Base-by-base conservation (phyloP, 2,888 invertebrate genomes). In the Tenthredo livida region DNA sequence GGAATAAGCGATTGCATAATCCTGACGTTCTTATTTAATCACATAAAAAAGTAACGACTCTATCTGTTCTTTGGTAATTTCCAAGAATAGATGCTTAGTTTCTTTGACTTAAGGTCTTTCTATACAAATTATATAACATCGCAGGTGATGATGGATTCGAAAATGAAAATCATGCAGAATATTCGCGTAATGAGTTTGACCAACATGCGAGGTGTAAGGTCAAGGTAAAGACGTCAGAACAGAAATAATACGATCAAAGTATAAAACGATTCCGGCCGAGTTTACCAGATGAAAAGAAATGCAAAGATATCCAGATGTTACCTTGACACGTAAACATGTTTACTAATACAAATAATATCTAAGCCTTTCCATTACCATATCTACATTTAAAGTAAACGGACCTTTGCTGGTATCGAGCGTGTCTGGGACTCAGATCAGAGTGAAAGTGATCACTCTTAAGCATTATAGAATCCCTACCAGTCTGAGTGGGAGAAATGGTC, bases 381-480 rank as follows among this genome's bases (percentile, higher is more conserved):
- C 61, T 43, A 21, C 67, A 82, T 85, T 72, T 50, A 77, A 47
- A 43, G 33, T 85, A 84, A 86, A 91, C 91, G 92, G 89, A 94
- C 95, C 94, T 94, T 88, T 94, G 95, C 93, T 95, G 95, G 91
- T 95, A 96, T 87, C 96, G 95, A 29, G 95, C 93, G 89, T 96
- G 95, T 89, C 96, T 95, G 0, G 97, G 96, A 91, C 97, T 96
- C 87, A 96, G 92, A 92, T 98, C 97, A 50, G 95, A 94, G 90
- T 96, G 95, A 93, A 98, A 98, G 93, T 98, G 98, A 93, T 98
- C 98, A 91, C 98, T 98, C 92, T 98, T 98, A 33, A 98, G 94
- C 96, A 98, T 97, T 58, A 98, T 97, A 7, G 96, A 95, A 88
- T 96, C 96, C 89, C 95, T 95, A 80, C 95, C 95, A 67, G 95